Evolutionary conservation across 2,888 invertebrate genomes (phyloP).

Genomic region (Syritta pipiens): DNA sequence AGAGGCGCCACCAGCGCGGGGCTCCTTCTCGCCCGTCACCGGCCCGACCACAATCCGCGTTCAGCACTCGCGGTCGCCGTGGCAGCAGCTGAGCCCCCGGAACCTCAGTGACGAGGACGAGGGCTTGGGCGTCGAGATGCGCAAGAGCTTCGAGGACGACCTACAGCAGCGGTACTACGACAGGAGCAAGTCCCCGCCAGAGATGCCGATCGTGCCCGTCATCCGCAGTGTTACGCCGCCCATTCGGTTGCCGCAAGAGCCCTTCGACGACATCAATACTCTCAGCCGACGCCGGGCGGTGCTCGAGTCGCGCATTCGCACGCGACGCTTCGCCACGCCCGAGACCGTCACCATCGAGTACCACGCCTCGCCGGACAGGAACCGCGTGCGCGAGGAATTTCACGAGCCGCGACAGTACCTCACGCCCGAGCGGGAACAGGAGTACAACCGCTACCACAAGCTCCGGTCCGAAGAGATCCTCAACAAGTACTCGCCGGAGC

Average conservation of each 20-base stretch:
- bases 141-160: slow-evolving; percentile 80
- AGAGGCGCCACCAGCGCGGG: slow-evolving; percentile 42
- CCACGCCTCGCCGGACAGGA: slow-evolving; percentile 80
- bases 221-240: slow-evolving; percentile 81
- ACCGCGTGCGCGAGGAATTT: slow-evolving; percentile 78
- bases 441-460: slow-evolving; percentile 74
- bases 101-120: slow-evolving; percentile 87
- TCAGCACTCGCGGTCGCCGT: slow-evolving; percentile 76
- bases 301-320: slow-evolving; percentile 87
- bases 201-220: slow-evolving; percentile 84
- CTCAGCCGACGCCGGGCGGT: slow-evolving; percentile 87
- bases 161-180: slow-evolving; percentile 67
- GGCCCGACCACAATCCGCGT: slow-evolving; percentile 73
- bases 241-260: slow-evolving; percentile 73
- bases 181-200: slow-evolving; percentile 75
- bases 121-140: slow-evolving; percentile 86
- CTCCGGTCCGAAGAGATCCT: slow-evolving; percentile 73
- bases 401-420: slow-evolving; percentile 70
- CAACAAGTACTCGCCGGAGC: slow-evolving; percentile 75
- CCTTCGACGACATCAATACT: slow-evolving; percentile 80
- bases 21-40: slow-evolving; percentile 65
- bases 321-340: slow-evolving; percentile 80
- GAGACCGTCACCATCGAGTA: slow-evolving; percentile 66
- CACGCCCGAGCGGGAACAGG: slow-evolving; percentile 73
- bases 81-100: slow-evolving; percentile 77